Evolutionary conservation across 2,888 invertebrate species (phyloP).

Genomic region (Amiota mariae): DNA sequence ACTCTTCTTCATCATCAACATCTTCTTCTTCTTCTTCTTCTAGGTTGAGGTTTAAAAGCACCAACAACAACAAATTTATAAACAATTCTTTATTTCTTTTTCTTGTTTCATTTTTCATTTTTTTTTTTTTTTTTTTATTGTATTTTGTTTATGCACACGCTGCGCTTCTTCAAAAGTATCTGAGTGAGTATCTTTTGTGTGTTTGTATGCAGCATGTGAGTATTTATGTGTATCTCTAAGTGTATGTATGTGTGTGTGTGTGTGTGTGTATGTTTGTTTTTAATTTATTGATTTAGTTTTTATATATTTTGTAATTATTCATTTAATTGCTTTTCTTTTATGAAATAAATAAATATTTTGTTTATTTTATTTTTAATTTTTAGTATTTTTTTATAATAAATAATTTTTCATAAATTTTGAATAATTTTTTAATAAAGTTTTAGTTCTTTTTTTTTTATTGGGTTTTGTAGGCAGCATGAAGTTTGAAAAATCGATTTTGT

Average conservation of each 20-base stretch:
- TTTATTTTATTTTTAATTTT: slow-evolving; percentile 30
- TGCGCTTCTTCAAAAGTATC: background rate
- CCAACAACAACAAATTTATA: slow-evolving; percentile 4
- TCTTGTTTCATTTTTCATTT: background rate
- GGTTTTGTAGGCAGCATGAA: slow-evolving; percentile 58
- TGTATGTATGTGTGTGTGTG: no score
- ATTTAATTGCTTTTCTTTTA: slow-evolving; percentile 3
- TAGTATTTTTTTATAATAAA: slow-evolving; percentile 28
- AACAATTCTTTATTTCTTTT: background rate
- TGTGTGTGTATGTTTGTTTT: no score
- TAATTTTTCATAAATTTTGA: no score
- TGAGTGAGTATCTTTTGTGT: no score
- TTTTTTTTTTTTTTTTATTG: background rate
- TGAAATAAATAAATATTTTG: no score
- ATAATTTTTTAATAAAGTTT: slow-evolving; percentile 36
- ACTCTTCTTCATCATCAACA: background rate
- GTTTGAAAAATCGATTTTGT: slow-evolving; percentile 70
- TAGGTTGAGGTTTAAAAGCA: no score
- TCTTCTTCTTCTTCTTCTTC: no score
- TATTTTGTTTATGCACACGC: slow-evolving; percentile 9
- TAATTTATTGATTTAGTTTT: background rate
- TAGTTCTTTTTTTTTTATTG: slow-evolving; percentile 17
- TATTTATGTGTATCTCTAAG: no score
- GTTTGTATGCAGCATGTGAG: no score
- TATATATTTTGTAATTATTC: background rate